Base-by-base conservation (phyloP, 30 jellyfish, hydroid and myxozoan genomes). In the Sanderia malayensis region DNA sequence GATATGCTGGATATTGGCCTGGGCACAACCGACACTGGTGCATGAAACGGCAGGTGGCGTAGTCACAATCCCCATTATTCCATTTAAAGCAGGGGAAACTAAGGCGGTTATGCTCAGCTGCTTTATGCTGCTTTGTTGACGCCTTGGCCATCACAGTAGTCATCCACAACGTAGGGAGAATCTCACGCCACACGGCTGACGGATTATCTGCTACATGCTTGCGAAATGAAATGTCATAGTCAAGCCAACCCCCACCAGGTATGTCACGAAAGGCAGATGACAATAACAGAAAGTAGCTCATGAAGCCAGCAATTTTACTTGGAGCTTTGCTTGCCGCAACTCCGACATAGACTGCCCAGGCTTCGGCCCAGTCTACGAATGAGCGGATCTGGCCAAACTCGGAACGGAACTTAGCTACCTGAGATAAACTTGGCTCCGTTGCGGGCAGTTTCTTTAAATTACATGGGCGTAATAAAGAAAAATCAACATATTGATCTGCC, bases 321-420 rank as follows among this genome's bases (percentile, higher is more conserved):
- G 82, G 82, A 57, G 34, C 8, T 15, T 41, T 41, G 15, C 15
- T 6, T 41, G 55, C 55, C 8, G 55, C 55, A 6, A 41, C 55
- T 37, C 33, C 61, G 7, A 20, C 25, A 9, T 13, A 37, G 34
- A 67, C 62, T 0, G 41, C 37, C 79, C 64, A 41, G 1, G 74
- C 85, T 30, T 73, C 85, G 21, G 67, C 67, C 85, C 74, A 73
- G 24, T 73, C 85, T 15, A 6, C 46, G 58, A 73, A 73, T 15
- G 65, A 4, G 37, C 68, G 53, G 11, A 73, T 59, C 1, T 27
- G 74, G 9, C n/a, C 11, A 3, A 27, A n/a, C 29, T 73, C 74
- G 0, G 52, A 25, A 0, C 46, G 44, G 1, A 61, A 61, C 15
- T 37, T 31, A 7, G 34, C 10, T 25, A 69, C 10, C 10, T 69